These are phyloP conservation scores for Axis porcinus DNA, from an alignment of 2,113 vertebrate species.

Conservation along the genomic window DNA sequence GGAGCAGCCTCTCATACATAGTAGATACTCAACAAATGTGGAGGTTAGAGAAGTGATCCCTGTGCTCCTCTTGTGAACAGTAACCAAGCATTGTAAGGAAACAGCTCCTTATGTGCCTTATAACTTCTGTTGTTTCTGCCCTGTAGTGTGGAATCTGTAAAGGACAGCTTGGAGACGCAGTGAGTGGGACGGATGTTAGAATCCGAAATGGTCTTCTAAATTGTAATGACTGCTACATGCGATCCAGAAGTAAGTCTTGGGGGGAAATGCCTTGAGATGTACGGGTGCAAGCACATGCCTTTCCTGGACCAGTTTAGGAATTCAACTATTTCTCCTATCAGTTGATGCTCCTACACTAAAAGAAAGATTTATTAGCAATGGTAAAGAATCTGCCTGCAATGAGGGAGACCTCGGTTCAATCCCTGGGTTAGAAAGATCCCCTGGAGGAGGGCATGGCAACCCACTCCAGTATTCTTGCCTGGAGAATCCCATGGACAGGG, in stretches of 20 bases:
- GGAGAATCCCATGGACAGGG: not conserved
- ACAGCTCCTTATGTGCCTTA: not conserved
- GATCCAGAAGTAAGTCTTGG: slow-evolving; percentile 92
- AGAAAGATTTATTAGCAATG: not conserved
- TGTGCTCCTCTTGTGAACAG: not conserved
- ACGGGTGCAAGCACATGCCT: accelerated
- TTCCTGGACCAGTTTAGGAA: not conserved
- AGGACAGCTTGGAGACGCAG: slow-evolving; percentile 93
- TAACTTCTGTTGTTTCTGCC: not conserved
- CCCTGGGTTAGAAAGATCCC: not conserved
- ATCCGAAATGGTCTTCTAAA: slow-evolving; percentile 96
- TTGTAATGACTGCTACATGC: slow-evolving; percentile 95
- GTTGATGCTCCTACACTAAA: not conserved
- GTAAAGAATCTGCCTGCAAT: not conserved
- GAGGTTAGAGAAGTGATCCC: not conserved
- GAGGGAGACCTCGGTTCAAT: not conserved
- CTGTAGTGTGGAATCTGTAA: slow-evolving; percentile 95
- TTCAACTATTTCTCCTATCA: not conserved
- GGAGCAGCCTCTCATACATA: not conserved
- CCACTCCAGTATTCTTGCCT: not conserved
- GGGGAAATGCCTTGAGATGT: not conserved
- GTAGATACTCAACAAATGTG: not conserved
- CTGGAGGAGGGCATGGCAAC: not conserved
- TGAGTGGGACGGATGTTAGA: slow-evolving; percentile 94
- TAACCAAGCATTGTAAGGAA: not conserved